Base-by-base conservation (phyloP, 2,113 vertebrate genomes). In the Bagarius yarrelli region DNA sequence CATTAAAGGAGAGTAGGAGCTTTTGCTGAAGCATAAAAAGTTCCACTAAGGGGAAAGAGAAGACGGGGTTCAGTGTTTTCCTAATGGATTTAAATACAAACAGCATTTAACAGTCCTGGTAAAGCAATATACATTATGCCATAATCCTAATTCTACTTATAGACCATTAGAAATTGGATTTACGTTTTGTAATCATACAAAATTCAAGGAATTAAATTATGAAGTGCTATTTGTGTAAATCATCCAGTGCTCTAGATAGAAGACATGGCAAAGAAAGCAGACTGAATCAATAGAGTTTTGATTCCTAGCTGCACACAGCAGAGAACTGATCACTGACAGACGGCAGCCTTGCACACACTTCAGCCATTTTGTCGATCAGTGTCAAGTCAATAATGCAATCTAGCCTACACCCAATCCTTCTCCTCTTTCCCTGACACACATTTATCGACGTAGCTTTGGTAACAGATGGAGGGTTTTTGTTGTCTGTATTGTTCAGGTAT, bases 311-410 rank as follows among this genome's bases (percentile, higher is more conserved):
- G 52, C 53, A 56, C 67, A 66, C 61, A 83, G 80, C 64, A 27
- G 64, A 73, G 77, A 73, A 66, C 81, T 85, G 81, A 85, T 81
- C 73, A 80, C 79, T 78, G 69, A 59, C 73, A 80, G 55, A 80
- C 78, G 53, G 77, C 66, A 67, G 61, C 19, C 19, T 79, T 67
- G 19, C 74, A 81, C 78, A 78, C 84, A 78, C 73, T 80, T 85
- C 61, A 80, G 81, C 79, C 81, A 78, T 81, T 85, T 83, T 78
- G 74, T 83, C 82, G 74, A 83, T 82, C 73, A 59, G 53, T 80
- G 79, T 81, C 73, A 63, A 78, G 78, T 80, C 78, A 81, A 85
- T 83, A 85, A 85, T 85, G 84, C 82, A 83, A 85, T 85, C 80
- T 83, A 85, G 84, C 67, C 74, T 81, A 72, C 81, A 74, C 66